Evolutionary conservation across 2,797 vertebrate species (phyloP).

Genomic region (Novumbra hubbsi): DNA sequence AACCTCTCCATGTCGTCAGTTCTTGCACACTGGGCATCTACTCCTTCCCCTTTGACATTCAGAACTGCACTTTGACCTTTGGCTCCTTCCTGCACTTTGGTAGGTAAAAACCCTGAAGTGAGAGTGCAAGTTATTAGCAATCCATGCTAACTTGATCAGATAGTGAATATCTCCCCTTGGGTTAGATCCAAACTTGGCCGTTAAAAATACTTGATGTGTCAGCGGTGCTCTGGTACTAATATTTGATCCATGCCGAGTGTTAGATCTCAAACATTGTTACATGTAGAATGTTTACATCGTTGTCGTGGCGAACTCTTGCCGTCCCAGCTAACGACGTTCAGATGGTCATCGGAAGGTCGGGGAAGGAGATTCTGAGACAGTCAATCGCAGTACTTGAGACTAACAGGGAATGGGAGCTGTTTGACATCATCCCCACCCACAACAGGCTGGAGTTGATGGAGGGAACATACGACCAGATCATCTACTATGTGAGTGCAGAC

Average conservation of each 20-base stretch:
- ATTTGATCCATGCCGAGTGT: too few species aligned
- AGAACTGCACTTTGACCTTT: constrained; percentile 66
- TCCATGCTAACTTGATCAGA: background rate
- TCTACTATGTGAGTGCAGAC: constrained; percentile 46
- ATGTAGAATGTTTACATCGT: background rate
- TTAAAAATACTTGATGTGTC: too few species aligned
- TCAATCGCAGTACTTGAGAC: constrained; percentile 54
- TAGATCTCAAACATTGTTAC: background rate
- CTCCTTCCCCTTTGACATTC: constrained; percentile 72
- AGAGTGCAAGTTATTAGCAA: background rate
- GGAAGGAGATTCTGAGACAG: constrained; percentile 23
- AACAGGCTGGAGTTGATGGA: rapidly evolving
- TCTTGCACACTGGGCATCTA: constrained; percentile 69
- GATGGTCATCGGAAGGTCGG: background rate
- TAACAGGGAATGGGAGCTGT: constrained; percentile 68
- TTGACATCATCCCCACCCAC: constrained; percentile 41
- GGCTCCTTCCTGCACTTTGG: constrained; percentile 58
- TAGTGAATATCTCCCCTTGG: too few species aligned
- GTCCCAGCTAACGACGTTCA: constrained; percentile 50
- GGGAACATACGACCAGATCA: constrained; percentile 39
- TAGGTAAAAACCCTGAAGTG: too few species aligned
- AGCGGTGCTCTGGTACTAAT: too few species aligned
- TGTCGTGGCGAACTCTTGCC: background rate
- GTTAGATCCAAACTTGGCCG: too few species aligned
- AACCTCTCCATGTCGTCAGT: constrained; percentile 63